Base-by-base conservation (phyloP, 1,140 invertebrate species). In the Hormaphis cornu region DNA sequence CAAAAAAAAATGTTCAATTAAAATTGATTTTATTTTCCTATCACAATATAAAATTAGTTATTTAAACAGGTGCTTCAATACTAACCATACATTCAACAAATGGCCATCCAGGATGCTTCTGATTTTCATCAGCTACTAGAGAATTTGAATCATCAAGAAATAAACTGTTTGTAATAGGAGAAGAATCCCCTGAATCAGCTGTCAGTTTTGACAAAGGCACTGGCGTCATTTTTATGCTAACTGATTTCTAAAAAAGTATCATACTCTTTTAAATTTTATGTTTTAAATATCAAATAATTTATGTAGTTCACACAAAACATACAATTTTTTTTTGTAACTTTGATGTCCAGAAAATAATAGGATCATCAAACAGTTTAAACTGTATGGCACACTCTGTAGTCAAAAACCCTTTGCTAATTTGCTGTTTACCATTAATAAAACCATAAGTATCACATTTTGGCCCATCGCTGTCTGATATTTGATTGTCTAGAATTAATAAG, bases 321-420 rank as follows among this genome's bases (percentile, higher is more conserved):
- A 74, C 83, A 82, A 72, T 81, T 73, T 83, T 84, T 73, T 85
- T 84, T 73, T 87, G 81, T 76, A 91, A 86, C 73, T 85, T 86
- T 74, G 86, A 84, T 75, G 91, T 92, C 85, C 85, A 88, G 70
- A 95, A 83, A 70, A 86, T 86, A 70, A 96, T 85, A 2, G 93
- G 89, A 75, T 88, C 88, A 74, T 89, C 87, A 74, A 87, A 87
- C 74, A 95, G 82, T 77, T 93, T 91, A 52, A 97, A 85, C 77
- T 96, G 92, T 53, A 96, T 83, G 56, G 92, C 82, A 33, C 87
- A 88, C 77, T 95, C 91, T 70, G 86, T 83, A 26, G 87, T 93
- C 1, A 97, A 79, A 93, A 93, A 97, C 0, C 93, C 93, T 58
- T 84, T 83, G 74, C 89, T 87, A 12, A 92, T 80, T 72, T 83